These are phyloP conservation scores for Mesembrinibis cayennensis DNA, from an alignment of 2,113 vertebrate species.

Conservation along the genomic window DNA sequence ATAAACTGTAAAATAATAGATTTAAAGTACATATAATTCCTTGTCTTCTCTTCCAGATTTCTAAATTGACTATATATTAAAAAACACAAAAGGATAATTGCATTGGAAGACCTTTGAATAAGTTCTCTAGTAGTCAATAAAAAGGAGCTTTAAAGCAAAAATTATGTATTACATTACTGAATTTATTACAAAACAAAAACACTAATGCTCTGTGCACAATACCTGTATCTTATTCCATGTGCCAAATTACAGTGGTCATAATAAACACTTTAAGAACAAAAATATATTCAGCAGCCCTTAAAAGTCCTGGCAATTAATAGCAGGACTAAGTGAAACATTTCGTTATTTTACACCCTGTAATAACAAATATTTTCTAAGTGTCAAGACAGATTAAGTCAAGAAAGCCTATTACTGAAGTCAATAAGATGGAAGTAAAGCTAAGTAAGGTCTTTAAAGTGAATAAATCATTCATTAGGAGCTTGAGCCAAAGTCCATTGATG, in stretches of 20 bases:
- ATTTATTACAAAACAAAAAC: not conserved
- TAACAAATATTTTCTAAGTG: not conserved
- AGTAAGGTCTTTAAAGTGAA: not conserved
- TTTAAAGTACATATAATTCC: not conserved
- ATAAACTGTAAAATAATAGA: not conserved
- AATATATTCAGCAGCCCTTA: not conserved
- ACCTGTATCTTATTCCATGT: not conserved
- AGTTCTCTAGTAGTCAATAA: not conserved
- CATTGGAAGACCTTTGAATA: not conserved
- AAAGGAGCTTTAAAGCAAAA: slow-evolving; percentile 11
- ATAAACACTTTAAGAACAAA: not conserved
- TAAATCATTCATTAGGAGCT: slow-evolving; percentile 10
- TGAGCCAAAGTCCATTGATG: not conserved
- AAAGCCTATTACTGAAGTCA: slow-evolving; percentile 4
- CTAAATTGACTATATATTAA: not conserved
- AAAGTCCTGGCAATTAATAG: not conserved
- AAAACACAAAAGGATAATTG: not conserved
- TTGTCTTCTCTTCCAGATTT: not conserved
- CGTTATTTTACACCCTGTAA: not conserved
- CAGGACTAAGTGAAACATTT: not conserved
- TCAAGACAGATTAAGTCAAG: not conserved
- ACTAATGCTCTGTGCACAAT: not conserved
- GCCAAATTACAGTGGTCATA: not conserved
- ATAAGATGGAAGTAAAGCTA: not conserved
- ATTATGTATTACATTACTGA: not conserved